These are phyloP conservation scores for Bellardia bayeri DNA, from an alignment of 2,888 invertebrate species.

Conservation along the genomic window DNA sequence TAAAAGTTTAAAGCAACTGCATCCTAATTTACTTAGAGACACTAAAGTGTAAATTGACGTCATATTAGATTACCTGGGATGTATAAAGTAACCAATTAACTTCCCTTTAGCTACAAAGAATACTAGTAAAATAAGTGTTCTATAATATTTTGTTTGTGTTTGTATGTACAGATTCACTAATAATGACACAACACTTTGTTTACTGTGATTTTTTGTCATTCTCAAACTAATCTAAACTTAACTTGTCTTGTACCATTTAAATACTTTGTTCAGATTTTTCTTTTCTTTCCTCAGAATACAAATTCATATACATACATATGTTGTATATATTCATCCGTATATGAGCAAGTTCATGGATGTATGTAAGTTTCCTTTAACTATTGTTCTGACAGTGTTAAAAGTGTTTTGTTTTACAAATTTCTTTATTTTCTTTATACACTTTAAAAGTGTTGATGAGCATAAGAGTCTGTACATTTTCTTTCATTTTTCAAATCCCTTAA, in stretches of 20 bases:
- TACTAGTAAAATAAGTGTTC: no score
- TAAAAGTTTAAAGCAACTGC: no score
- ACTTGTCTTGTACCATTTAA: slow-evolving; percentile 42
- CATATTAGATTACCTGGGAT: no score
- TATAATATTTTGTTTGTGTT: no score
- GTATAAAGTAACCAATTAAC: no score
- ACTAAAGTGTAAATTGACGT: no score
- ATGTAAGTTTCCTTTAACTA: not conserved
- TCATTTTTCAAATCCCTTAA: slow-evolving; percentile 24
- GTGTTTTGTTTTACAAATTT: slow-evolving; percentile 17
- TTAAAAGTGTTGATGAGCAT: slow-evolving; percentile 4
- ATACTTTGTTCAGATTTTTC: not conserved
- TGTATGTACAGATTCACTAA: not conserved
- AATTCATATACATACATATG: not conserved
- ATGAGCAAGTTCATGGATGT: not conserved
- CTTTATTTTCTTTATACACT: slow-evolving; percentile 4
- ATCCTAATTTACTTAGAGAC: no score
- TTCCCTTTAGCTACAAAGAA: no score
- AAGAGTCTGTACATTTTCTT: not conserved
- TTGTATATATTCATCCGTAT: not conserved
- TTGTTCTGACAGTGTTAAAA: slow-evolving; percentile 17
- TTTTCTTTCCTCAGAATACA: slow-evolving; percentile 12
- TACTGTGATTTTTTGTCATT: slow-evolving; percentile 40
- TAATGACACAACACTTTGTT: slow-evolving; percentile 24
- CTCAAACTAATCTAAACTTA: slow-evolving; percentile 10